A percentile compares a stretch with the other conserved stretches of the same genome.
phyloP scores from a whole-genome alignment of 2,888 invertebrate species.

The Tribolium freemani region DNA sequence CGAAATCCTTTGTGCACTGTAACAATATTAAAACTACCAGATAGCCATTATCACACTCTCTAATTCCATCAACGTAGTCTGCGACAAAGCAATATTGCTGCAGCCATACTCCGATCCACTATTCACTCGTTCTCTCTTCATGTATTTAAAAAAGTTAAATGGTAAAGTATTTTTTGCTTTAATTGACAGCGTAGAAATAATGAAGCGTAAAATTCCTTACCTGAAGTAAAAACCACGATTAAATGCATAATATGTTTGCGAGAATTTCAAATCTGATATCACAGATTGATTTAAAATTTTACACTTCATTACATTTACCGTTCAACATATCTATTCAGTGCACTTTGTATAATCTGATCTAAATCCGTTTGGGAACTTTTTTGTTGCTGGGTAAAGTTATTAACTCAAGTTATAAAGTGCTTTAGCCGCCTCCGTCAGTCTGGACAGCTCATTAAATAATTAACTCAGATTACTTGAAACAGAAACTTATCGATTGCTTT shows the following conservation, averaged over 20 bases:
- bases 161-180: background rate
- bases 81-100: background rate
- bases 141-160: background rate
- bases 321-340: slow-evolving; percentile 15
- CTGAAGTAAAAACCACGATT: background rate
- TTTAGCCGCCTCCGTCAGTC: background rate
- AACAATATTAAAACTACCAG: background rate
- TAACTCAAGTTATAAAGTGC: slow-evolving; percentile 2
- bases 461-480: slow-evolving; percentile 2
- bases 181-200: slow-evolving; percentile 1
- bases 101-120: background rate
- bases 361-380: slow-evolving; percentile 13
- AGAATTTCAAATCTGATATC: background rate
- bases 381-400: slow-evolving; percentile 9
- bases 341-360: slow-evolving; percentile 11
- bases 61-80: background rate
- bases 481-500: background rate
- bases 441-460: slow-evolving; percentile 22
- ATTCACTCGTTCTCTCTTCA: background rate
- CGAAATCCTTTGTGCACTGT: background rate
- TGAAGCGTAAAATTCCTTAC: slow-evolving; percentile 9
- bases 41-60: background rate
- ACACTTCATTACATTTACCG: slow-evolving; percentile 6
- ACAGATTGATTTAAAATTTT: slow-evolving; percentile 7
- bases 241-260: no score